Evolutionary conservation across 1,140 invertebrate species (phyloP), one percentile per base, ranked within the genome.

Genomic region (Ephestia elutella): DNA sequence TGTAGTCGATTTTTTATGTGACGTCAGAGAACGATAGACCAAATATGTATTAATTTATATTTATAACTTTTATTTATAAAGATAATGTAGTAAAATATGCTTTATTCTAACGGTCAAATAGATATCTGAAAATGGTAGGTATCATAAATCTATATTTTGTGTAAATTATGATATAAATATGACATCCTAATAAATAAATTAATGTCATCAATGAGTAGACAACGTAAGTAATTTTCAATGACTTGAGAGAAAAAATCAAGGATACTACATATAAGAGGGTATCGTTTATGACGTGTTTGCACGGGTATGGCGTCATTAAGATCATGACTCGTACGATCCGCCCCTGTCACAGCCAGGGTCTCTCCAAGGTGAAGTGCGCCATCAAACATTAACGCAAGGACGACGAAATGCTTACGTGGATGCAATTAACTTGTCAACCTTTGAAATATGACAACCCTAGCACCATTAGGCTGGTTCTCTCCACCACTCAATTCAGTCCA

Each of bases 371-470:
- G 73, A 87, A 78, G 66, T 72, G 62, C 74, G 65, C 63, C 65
- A 32, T 84, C 56, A 82, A 87, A 82, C 20, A 77, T 84, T 87
- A 80, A 83, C 56, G 56, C 62, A 70, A 73, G 59, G 69, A 56
- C 73, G 64, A 68, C 67, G 71, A 71, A 81, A 64, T 56, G 71
- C 64, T 73, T 66, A 75, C 65, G 65, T 74, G 57, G 60, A 66
- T 57, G 62, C 65, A 83, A 85, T 87, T 73, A 85, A 78, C 65
- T 65, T 82, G 85, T 86, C 85, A 78, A 62, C 51, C 38, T 70
- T 72, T 83, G 78, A 83, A 75, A 83, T 80, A 85, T 83, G 77
- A 77, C 62, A 49, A 65, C 50, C 65, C 57, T 58, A 49, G 54
- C 50, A 54, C 57, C 65, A 68, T 75, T 77, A 74, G 55, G 53